Evolutionary conservation across 2,113 vertebrate species (phyloP), one percentile per base, ranked within the genome.

Genomic region (Scopus umbretta): DNA sequence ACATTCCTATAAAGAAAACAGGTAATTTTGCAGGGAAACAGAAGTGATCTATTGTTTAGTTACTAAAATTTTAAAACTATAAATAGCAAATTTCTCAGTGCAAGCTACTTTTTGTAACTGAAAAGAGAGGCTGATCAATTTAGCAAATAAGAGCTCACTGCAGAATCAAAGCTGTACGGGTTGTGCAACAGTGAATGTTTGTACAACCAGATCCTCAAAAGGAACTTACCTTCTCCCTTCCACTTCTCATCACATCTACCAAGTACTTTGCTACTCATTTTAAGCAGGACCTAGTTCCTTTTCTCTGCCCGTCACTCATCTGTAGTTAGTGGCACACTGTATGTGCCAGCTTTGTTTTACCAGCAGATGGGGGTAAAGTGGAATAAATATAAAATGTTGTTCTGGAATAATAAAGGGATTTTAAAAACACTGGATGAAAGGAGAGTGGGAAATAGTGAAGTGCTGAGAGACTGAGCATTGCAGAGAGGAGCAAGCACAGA

Each of bases 301-400:
- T 83, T 26, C 55, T 66, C 42, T 83, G 34, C 66, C 23, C 32
- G 30, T 56, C 59, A 21, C 16, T 47, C 7, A 5, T 23, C 38
- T 81, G 52, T 55, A 75, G 22, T 55, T 34, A 59, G 45, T n/a
- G 42, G 26, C 19, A 5, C 32, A 66, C 66, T 78, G 3, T 13
- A 36, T 66, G 82, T 59, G 74, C 38, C 16, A 36, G 38, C 67
- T 92, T 59, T 36, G 66, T 72, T 75, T 58, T 68, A 89, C 94
- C 96, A 94, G 94, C 83, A 97, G 95, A 13, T 95, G 95, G 94
- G 29, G 22, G 11, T 92, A 92, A 89, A 95, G 70, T 26, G 16
- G 55, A 94, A 88, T 52, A 80, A 94, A 94, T 91, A 36, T 9
- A 52, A 92, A 80, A 71, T 30, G 30, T 9, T 30, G 21, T 62